A percentile compares a stretch with the other conserved stretches of the same genome.
These are phyloP conservation scores for Macroglossus sobrinus DNA, from an alignment of 2,113 vertebrate genomes.

Conservation along the genomic window DNA sequence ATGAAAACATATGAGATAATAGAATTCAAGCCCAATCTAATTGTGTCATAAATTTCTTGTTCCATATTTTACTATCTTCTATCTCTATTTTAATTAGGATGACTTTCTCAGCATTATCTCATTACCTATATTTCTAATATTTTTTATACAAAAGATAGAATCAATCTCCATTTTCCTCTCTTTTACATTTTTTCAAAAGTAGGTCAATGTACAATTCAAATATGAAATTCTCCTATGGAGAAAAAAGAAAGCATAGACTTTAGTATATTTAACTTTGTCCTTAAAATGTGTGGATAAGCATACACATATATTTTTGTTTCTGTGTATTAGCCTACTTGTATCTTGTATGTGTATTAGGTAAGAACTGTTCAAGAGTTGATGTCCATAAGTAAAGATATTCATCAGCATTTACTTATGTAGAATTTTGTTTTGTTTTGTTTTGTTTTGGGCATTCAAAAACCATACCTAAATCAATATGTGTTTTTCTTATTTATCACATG, in stretches of 20 bases:
- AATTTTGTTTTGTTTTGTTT: too few relatives aligned
- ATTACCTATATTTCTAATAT: not conserved
- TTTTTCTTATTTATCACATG: constrained; percentile 19
- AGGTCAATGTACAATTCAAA: not conserved
- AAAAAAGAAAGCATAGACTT: not conserved
- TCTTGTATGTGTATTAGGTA: not conserved
- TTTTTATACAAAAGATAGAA: not conserved
- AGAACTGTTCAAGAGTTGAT: not conserved
- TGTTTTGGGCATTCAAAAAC: not conserved
- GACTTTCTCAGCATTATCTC: not conserved
- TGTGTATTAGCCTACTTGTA: not conserved
- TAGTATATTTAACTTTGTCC: not conserved
- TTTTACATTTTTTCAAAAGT: not conserved
- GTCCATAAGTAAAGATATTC: not conserved
- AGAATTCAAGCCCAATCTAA: not conserved
- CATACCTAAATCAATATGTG: not conserved
- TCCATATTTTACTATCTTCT: not conserved
- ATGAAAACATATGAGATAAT: not conserved
- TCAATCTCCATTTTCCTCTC: not conserved
- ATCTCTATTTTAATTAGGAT: not conserved
- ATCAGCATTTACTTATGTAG: not conserved
- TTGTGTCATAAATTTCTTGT: not conserved
- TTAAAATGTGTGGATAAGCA: not conserved
- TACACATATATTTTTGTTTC: not conserved
- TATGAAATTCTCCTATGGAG: not conserved